Percentiles rank a stretch among this genome's conserved stretches.
phyloP scores from a whole-genome alignment of 2,797 vertebrate species.

The Pangasius krempfi region DNA sequence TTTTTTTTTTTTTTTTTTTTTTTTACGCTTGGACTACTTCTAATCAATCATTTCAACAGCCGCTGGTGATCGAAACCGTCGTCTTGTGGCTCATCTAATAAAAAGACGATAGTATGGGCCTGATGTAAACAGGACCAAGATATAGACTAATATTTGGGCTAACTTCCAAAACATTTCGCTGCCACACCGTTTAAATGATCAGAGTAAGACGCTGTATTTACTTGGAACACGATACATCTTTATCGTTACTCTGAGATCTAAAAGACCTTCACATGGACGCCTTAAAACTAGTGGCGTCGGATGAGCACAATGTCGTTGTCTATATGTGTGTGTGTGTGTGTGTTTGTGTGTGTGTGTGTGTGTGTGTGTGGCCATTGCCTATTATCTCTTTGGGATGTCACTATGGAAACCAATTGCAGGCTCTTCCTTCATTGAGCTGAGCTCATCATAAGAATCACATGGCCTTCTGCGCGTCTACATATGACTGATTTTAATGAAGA shows the following conservation, averaged over 20 bases:
- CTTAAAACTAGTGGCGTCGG: slow-evolving; percentile 7
- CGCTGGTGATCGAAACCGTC: not conserved
- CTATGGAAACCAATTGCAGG: slow-evolving; percentile 61
- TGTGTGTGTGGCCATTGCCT: slow-evolving; percentile 40
- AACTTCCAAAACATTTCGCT: not conserved
- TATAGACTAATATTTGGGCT: not conserved
- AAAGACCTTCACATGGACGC: not conserved
- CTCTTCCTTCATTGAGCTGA: slow-evolving; percentile 51
- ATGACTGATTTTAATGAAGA: slow-evolving; percentile 46
- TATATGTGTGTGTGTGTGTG: slow-evolving; percentile 2
- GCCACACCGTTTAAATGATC: not conserved
- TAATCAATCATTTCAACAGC: not conserved
- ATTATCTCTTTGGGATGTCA: slow-evolving; percentile 59
- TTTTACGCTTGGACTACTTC: slow-evolving; percentile 1
- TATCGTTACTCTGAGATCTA: not conserved
- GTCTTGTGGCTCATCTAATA: not conserved
- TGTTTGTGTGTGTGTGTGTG: slow-evolving; percentile 17
- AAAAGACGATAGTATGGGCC: not conserved
- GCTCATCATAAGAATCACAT: slow-evolving; percentile 53
- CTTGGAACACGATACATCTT: not conserved
- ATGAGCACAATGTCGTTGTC: not conserved
- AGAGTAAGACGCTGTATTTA: not conserved
- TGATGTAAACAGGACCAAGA: not conserved
- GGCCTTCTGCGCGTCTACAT: slow-evolving; percentile 34
- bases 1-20: not conserved